Evolutionary conservation across 2,888 invertebrate genomes (phyloP).

Genomic region (Urechis unicinctus): DNA sequence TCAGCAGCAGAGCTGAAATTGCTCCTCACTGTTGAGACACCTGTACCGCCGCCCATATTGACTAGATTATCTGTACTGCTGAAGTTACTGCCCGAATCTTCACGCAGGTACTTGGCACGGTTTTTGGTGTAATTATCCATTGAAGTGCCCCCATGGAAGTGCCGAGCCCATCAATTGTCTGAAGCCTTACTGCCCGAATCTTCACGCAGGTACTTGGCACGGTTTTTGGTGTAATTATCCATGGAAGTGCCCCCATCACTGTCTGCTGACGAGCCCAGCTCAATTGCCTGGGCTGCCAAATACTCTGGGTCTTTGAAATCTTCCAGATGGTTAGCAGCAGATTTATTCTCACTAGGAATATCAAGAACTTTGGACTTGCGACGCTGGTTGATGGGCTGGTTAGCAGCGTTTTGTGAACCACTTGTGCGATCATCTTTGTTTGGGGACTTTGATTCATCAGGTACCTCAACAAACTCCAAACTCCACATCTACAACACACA

Average conservation of each 20-base stretch:
- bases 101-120: not conserved
- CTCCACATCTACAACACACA: constrained; percentile 79
- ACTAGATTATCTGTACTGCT: not conserved
- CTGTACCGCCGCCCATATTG: too few relatives aligned
- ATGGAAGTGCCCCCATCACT: constrained; percentile 26
- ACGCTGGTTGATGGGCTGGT: not conserved
- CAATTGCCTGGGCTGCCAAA: constrained; percentile 23
- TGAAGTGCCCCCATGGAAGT: constrained; percentile 16
- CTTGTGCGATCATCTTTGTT: not conserved
- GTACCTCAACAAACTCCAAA: constrained; percentile 84
- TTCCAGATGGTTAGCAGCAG: constrained; percentile 8
- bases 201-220: not conserved
- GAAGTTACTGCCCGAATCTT: not conserved
- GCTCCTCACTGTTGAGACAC: too few relatives aligned
- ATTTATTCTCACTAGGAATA: not conserved
- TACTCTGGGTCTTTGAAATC: constrained; percentile 43
- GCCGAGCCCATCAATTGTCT: not conserved
- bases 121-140: not conserved
- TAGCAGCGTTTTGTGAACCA: not conserved
- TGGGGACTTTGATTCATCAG: constrained; percentile 54
- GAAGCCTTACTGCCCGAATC: not conserved
- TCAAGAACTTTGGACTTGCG: not conserved
- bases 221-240: not conserved
- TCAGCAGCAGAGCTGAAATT: not conserved
- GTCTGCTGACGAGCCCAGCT: constrained; percentile 42